Percentiles rank a stretch among this genome's conserved stretches.
Evolutionary conservation across 2,113 vertebrate genomes (phyloP).

Genomic region (Chionis minor): DNA sequence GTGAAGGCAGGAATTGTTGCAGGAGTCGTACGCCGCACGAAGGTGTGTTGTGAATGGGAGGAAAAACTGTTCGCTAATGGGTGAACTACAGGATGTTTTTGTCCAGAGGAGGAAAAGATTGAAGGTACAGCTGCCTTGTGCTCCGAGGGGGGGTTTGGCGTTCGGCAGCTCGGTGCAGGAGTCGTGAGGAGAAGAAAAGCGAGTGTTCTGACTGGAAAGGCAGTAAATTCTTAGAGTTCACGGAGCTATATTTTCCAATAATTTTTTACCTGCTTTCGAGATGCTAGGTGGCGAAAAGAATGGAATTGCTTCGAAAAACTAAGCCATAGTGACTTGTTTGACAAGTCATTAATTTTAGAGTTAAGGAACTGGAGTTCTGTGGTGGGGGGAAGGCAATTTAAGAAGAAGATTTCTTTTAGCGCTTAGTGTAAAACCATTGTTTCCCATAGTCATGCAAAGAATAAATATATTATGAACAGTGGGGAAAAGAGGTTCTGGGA

Average conservation of each 20-base stretch:
- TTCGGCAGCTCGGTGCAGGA: background rate
- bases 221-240: background rate
- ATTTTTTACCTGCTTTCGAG: background rate
- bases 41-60: background rate
- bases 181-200: background rate
- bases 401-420: background rate
- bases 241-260: background rate
- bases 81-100: background rate
- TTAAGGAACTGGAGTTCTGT: background rate
- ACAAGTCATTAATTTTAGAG: slow-evolving; percentile 28
- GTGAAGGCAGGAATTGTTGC: background rate
- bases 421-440: background rate
- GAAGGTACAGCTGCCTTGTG: background rate
- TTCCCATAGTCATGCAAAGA: background rate
- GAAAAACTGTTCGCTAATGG: background rate
- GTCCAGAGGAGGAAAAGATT: background rate
- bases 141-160: background rate
- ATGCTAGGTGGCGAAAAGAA: background rate
- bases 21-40: background rate
- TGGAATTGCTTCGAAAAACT: background rate
- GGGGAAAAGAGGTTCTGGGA: background rate
- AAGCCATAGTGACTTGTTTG: background rate
- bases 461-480: background rate
- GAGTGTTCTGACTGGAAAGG: background rate
- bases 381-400: background rate